Evolutionary conservation across 2,888 invertebrate species (phyloP), one percentile per base, ranked within the genome.

Genomic region (Parnassius apollo): DNA sequence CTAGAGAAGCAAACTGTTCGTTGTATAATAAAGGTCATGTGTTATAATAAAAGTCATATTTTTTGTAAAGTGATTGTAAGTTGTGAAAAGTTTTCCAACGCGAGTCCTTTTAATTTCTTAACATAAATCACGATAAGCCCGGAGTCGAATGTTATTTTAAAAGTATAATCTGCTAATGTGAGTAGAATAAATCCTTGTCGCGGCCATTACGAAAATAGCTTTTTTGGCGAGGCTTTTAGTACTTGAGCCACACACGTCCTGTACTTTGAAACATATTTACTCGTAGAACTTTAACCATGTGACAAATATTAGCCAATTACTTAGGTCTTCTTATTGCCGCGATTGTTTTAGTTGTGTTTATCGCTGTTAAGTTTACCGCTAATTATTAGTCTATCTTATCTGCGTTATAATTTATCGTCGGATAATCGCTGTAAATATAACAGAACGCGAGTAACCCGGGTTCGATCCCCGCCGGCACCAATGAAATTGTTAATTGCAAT

Each of bases 151-250:
- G 59, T 56, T 59, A 56, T 59, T 59, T 63, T 56, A 63, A 63
- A 56, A 51, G 63, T 63, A 51, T 51, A 51, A 51, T 59, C 50
- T 59, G 63, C 59, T 63, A 63, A 59, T 63, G 59, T 44, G 45
- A 63, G 50, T 18, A 59, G 48, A 54, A 62, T 59, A 59, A 59
- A 62, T 59, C 45, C 56, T 56, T 50, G 59, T 59, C 54, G 59
- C 59, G 42, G 35, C 59, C 63, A 63, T 63, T 63, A 63, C 46
- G 50, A 59, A 63, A 63, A 63, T 63, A 59, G 63, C 56, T 63
- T 59, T 63, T 63, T 63, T 63, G 63, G 63, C 63, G 56, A 63
- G 51, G 42, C 50, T 46, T 56, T 45, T 50, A 46, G 55, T 46
- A 59, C 59, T 51, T 51, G 42, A 18, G 11, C 53, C 46, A n/a